Conservation (phyloP, 2,113 vertebrate species). For the Cyprinus carpio region DNA sequence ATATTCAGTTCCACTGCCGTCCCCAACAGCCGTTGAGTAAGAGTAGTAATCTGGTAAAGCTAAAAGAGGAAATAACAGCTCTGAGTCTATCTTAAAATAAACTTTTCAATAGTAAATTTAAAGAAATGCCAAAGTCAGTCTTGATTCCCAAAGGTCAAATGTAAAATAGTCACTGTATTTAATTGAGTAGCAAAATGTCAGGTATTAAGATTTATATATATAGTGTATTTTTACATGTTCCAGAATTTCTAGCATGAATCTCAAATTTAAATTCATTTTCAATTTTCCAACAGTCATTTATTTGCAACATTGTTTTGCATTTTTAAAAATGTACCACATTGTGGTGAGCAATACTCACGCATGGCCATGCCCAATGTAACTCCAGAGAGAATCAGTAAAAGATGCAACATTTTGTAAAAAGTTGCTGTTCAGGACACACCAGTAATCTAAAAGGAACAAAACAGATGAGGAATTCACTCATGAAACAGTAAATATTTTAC, state of each 20-base stretch:
- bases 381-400: background rate
- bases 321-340: background rate
- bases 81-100: background rate
- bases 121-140: too few relatives aligned
- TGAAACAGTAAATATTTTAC: background rate
- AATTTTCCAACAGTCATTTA: background rate
- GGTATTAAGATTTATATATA: too few relatives aligned
- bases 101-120: too few relatives aligned
- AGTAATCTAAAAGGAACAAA: background rate
- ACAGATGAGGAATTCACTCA: background rate
- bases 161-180: too few relatives aligned
- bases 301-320: background rate
- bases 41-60: conserved; percentile 14
- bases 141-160: too few relatives aligned
- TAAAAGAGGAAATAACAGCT: background rate
- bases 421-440: background rate
- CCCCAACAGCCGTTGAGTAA: conserved; percentile 1
- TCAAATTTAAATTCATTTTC: too few relatives aligned
- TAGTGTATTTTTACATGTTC: too few relatives aligned
- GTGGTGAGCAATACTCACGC: background rate
- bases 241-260: too few relatives aligned
- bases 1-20: background rate
- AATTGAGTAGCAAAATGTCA: too few relatives aligned
- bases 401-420: background rate
- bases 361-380: background rate